Conservation (phyloP, 1,140 invertebrate species). For the Monochamus saltuarius region DNA sequence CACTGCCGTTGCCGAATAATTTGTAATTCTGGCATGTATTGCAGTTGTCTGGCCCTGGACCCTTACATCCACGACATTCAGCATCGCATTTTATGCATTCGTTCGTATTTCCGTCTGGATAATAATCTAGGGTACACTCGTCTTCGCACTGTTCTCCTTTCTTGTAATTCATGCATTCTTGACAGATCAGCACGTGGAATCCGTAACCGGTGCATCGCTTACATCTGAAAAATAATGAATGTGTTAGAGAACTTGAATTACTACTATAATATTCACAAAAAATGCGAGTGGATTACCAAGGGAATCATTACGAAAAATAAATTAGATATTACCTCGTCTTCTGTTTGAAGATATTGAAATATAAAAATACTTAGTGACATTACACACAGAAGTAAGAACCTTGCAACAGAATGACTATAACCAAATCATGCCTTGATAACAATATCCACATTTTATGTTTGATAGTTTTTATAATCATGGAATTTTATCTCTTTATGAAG, state of each 20-base stretch:
- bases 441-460: no score
- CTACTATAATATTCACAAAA: no score
- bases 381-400: no score
- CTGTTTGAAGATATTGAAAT: no score
- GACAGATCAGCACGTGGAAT: conserved; percentile 80
- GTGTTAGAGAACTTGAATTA: background rate
- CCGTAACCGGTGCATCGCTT: conserved; percentile 86
- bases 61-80: conserved; percentile 83
- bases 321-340: no score
- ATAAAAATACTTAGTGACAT: no score
- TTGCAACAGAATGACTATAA: no score
- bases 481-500: no score
- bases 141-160: conserved; percentile 88
- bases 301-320: no score
- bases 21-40: conserved; percentile 83
- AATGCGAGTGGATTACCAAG: no score
- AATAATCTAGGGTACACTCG: conserved; percentile 84
- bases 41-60: conserved; percentile 77
- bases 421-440: no score
- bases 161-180: conserved; percentile 82
- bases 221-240: conserved; percentile 55
- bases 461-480: no score
- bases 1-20: conserved; percentile 66
- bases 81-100: conserved; percentile 76
- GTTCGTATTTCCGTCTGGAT: conserved; percentile 70